Evolutionary conservation across 92 coral and sea anemone genomes (phyloP), one percentile per base, ranked within the genome.

Genomic region (Porites divaricata): DNA sequence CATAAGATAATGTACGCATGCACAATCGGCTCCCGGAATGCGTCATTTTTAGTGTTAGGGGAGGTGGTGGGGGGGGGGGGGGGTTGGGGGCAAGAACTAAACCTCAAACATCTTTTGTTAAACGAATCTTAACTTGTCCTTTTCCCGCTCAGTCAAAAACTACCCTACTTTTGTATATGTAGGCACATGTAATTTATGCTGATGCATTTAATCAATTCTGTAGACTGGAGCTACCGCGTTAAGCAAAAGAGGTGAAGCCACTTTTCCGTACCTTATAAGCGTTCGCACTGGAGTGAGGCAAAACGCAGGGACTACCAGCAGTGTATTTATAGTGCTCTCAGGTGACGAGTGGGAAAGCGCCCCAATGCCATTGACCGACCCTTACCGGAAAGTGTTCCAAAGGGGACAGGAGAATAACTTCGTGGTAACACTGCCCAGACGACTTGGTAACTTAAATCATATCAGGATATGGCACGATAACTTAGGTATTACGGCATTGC

Each of bases 381-480:
- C 78, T 1, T 81, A 91, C 77, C 95, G 98, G 51, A 95, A 93
- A 13, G 83, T 95, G 58, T 96, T 96, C 85, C 93, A 91, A 50
- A 92, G 98, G 72, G 98, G 96, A 52, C 95, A 96, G 51, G 93
- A 90, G 24, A 96, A 96, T 83, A 75, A 94, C 45, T 90, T 96
- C 48, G 90, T 94, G 16, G 11, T 92, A 45, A 88, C 98, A 14
- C 76, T 88, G 52, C 90, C 90, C 25, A 75, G 59, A 25, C 79
- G 84, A 21, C 78, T 96, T 58, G 98, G 98, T 23, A 85, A 87
- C 45, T 61, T 96, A 41, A 86, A 79, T 25, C 95, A 94, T 67
- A 89, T 96, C 20, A 84, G 98, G 83, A 82, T 96, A 17, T 96
- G 98, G 98, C 98, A 96, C 61, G 97, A 96, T 67, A 96, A 96